Percentiles rank a stretch among this genome's conserved stretches.
Conservation (phyloP, 92 coral and sea anemone species). For the Phenganax subtilis region DNA sequence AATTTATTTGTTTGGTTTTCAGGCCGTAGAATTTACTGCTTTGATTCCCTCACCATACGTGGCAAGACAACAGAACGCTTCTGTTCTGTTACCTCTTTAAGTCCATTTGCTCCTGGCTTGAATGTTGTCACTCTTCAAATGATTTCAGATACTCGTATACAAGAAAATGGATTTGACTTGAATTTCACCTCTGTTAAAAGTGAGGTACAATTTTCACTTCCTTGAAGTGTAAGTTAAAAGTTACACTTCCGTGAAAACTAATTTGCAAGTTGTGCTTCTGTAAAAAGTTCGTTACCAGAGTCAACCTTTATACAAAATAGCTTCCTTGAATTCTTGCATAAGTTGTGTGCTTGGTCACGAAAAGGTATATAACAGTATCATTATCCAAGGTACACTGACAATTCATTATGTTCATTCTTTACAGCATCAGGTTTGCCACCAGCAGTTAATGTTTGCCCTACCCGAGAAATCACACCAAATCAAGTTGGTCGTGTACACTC, state of each 20-base stretch:
- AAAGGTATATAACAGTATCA: too few species aligned
- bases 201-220: neutral
- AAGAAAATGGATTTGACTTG: conserved; percentile 44
- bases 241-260: too few species aligned
- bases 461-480: conserved; percentile 49
- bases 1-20: conserved; percentile 26
- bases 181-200: conserved; percentile 37
- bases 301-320: neutral
- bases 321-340: neutral
- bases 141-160: conserved; percentile 28
- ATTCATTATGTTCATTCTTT: neutral
- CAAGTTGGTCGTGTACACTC: conserved; percentile 67
- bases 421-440: conserved; percentile 22
- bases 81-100: conserved; percentile 44
- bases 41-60: conserved; percentile 37
- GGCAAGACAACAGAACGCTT: conserved; percentile 38
- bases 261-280: too few species aligned
- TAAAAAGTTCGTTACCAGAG: neutral
- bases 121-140: conserved; percentile 43
- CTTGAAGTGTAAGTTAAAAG: too few species aligned
- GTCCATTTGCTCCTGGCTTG: conserved; percentile 33
- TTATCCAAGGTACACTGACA: too few species aligned
- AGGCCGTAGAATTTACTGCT: conserved; percentile 43
- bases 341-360: neutral
- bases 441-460: conserved; percentile 63